Evolutionary conservation across 2,113 vertebrate species (phyloP).

Genomic region (Pangasianodon gigas): DNA sequence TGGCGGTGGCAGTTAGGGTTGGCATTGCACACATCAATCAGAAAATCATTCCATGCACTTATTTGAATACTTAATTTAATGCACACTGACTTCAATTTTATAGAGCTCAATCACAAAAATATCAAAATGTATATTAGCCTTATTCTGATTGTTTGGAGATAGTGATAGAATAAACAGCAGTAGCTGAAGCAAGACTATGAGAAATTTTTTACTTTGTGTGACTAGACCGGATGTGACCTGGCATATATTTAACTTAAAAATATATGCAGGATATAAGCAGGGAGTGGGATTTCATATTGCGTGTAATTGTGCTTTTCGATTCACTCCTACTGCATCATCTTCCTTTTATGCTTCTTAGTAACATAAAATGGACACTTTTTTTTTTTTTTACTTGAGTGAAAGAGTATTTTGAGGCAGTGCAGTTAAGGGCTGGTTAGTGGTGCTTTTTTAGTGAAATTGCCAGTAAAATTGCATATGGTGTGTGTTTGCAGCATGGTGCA

Average conservation of each 20-base stretch:
- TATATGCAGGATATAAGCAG: background rate
- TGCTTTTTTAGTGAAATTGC: background rate
- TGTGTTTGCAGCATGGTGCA: background rate
- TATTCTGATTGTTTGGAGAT: background rate
- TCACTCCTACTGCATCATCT: background rate
- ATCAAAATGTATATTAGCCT: background rate
- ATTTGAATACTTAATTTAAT: background rate
- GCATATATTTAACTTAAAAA: background rate
- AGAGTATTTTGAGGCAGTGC: background rate
- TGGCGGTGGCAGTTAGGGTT: background rate
- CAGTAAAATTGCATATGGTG: background rate
- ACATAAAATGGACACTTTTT: background rate
- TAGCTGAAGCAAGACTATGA: background rate
- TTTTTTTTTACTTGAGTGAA: background rate
- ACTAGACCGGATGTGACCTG: background rate
- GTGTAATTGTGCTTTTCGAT: background rate
- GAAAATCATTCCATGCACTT: background rate
- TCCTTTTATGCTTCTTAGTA: background rate
- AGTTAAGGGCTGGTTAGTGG: background rate
- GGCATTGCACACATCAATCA: slow-evolving; percentile 6
- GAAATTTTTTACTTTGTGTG: background rate
- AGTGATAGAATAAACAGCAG: background rate
- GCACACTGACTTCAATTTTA: slow-evolving; percentile 19
- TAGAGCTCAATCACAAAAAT: background rate
- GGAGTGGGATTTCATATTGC: background rate